Conservation (phyloP, 2,113 vertebrate genomes). For the Trogon melanurus region DNA sequence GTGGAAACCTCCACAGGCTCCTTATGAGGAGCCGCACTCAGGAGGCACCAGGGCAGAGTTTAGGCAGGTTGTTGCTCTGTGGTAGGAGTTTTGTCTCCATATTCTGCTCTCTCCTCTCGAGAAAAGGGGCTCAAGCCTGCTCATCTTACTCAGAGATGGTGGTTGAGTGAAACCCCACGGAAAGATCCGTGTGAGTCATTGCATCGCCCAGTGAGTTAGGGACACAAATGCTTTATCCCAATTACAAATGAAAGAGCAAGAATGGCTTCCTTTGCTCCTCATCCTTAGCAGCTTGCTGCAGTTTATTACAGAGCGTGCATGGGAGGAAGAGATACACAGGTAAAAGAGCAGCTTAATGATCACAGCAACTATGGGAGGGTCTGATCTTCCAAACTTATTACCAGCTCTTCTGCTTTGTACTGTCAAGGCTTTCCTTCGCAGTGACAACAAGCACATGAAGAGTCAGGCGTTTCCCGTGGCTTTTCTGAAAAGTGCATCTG, state of each 20-base stretch:
- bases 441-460: not conserved
- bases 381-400: not conserved
- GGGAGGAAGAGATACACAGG: not conserved
- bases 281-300: not conserved
- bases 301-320: not conserved
- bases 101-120: not conserved
- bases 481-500: conserved; percentile 6
- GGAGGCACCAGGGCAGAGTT: not conserved
- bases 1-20: not conserved
- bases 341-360: not conserved
- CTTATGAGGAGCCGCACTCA: not conserved
- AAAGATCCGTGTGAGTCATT: not conserved
- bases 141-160: not conserved
- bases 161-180: not conserved
- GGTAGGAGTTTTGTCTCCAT: not conserved
- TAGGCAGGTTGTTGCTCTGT: not conserved
- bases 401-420: not conserved
- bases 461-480: not conserved
- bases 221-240: not conserved
- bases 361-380: not conserved
- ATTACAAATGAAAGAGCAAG: not conserved
- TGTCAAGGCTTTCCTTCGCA: not conserved
- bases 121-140: not conserved
- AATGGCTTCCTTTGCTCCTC: not conserved
- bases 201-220: not conserved